These are phyloP conservation scores for Diplodus sargus DNA, from an alignment of 2,797 vertebrate genomes.

Conservation along the genomic window DNA sequence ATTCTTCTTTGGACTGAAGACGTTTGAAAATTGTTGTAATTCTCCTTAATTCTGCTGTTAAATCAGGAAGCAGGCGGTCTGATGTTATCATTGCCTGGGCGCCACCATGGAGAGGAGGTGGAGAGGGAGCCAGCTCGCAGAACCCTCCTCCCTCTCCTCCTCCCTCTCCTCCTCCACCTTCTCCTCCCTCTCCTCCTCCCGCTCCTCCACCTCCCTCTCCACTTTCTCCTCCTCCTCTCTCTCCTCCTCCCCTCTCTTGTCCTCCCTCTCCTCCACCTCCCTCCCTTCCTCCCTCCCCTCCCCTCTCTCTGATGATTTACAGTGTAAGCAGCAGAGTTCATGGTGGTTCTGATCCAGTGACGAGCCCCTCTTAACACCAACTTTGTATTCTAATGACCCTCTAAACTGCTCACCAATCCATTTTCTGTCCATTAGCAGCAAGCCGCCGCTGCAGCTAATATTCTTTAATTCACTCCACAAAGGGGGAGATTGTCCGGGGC, in stretches of 20 bases:
- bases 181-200: constrained; percentile 8
- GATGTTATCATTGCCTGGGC: constrained; percentile 52
- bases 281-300: constrained; percentile 12
- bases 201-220: neutral
- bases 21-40: constrained; percentile 33
- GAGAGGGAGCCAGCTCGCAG: constrained; percentile 26
- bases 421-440: constrained; percentile 76
- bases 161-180: neutral
- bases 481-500: constrained; percentile 70
- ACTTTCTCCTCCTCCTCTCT: neutral
- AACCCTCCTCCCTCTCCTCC: constrained; percentile 9
- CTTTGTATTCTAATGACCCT: constrained; percentile 71
- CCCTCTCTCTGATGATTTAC: constrained; percentile 61
- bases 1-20: constrained; percentile 8
- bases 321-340: constrained; percentile 55
- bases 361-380: constrained; percentile 72
- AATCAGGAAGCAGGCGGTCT: constrained; percentile 60
- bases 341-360: constrained; percentile 39
- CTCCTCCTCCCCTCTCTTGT: constrained; percentile 25
- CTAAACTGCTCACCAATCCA: constrained; percentile 68
- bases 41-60: constrained; percentile 42
- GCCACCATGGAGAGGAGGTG: constrained; percentile 14
- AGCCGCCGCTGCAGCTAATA: constrained; percentile 60
- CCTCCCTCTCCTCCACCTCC: too few species aligned
- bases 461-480: constrained; percentile 78